Evolutionary conservation across 2,888 invertebrate species (phyloP).

Genomic region (Epistrophella euchroma): DNA sequence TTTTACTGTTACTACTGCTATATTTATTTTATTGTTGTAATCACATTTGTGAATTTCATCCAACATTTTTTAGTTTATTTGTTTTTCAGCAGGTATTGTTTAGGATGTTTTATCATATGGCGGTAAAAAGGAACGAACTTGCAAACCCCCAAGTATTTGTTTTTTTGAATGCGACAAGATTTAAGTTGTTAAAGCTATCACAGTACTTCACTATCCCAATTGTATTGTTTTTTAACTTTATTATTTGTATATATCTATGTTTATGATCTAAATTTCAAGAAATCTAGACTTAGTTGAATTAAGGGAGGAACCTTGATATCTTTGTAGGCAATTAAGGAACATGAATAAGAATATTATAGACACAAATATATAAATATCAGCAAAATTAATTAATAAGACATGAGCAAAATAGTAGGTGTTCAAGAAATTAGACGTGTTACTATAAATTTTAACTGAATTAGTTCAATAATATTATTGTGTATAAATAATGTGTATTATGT

Average conservation of each 20-base stretch:
- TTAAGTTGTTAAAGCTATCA: conserved; percentile 80
- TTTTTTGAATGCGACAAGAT: conserved; percentile 71
- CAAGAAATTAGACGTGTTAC: not conserved
- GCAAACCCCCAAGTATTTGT: conserved; percentile 68
- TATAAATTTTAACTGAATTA: not conserved
- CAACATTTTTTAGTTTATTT: conserved; percentile 38
- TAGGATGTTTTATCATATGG: conserved; percentile 74
- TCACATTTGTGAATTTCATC: conserved; percentile 34
- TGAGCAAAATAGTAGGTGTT: too few species aligned
- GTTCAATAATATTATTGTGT: not conserved
- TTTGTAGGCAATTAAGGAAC: conserved; percentile 29
- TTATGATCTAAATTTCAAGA: conserved; percentile 5
- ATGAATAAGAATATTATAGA: conserved; percentile 22
- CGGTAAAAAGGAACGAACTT: conserved; percentile 77
- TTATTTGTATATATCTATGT: not conserved
- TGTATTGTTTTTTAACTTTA: conserved; percentile 45
- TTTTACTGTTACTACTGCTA: conserved; percentile 36
- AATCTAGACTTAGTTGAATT: not conserved
- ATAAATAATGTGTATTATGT: not conserved
- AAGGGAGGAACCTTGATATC: conserved; percentile 9
- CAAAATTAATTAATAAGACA: not conserved
- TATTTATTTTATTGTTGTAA: conserved; percentile 37
- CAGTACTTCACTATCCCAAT: conserved; percentile 80
- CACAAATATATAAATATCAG: not conserved
- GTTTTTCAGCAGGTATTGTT: conserved; percentile 45